A percentile compares a stretch with the other conserved stretches of the same genome.
These are phyloP conservation scores for Sminthurinus aureus DNA, from an alignment of 2,888 invertebrate genomes.

Conservation along the genomic window DNA sequence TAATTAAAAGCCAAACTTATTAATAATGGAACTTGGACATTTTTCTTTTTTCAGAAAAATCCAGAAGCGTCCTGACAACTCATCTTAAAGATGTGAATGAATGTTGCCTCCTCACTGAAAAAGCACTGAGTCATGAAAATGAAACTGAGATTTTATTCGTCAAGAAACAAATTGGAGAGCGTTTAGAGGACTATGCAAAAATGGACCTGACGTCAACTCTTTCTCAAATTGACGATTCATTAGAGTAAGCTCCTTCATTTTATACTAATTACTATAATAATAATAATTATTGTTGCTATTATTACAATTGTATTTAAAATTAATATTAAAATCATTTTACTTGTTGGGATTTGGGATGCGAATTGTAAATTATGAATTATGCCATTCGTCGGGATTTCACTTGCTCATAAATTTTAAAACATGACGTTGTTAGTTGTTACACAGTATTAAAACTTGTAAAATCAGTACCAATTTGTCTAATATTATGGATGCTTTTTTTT, in stretches of 20 bases:
- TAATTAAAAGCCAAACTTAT: background rate
- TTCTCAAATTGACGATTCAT: slow-evolving; percentile 52
- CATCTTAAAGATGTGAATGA: slow-evolving; percentile 63
- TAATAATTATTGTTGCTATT: background rate
- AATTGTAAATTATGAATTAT: too few species aligned
- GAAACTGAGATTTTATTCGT: slow-evolving; percentile 66
- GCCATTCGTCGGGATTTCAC: too few species aligned
- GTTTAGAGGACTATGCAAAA: slow-evolving; percentile 63
- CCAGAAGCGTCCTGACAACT: slow-evolving; percentile 60
- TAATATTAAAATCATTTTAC: too few species aligned
- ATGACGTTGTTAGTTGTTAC: too few species aligned
- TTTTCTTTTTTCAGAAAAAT: slow-evolving; percentile 61
- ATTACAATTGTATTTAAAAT: background rate
- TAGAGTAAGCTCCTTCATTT: slow-evolving; percentile 53
- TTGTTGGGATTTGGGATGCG: too few species aligned
- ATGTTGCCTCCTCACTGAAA: slow-evolving; percentile 65
- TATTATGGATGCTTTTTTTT: too few species aligned
- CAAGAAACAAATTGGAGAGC: slow-evolving; percentile 65
- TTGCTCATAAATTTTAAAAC: too few species aligned
- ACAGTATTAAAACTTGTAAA: too few species aligned
- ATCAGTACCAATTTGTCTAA: too few species aligned
- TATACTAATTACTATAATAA: too few species aligned
- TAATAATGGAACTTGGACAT: background rate
- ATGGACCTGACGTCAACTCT: slow-evolving; percentile 53
- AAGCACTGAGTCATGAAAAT: slow-evolving; percentile 64